phyloP scores from a whole-genome alignment of 37 sponge, comb jelly and placozoan species.

The Ephydatia muelleri region DNA sequence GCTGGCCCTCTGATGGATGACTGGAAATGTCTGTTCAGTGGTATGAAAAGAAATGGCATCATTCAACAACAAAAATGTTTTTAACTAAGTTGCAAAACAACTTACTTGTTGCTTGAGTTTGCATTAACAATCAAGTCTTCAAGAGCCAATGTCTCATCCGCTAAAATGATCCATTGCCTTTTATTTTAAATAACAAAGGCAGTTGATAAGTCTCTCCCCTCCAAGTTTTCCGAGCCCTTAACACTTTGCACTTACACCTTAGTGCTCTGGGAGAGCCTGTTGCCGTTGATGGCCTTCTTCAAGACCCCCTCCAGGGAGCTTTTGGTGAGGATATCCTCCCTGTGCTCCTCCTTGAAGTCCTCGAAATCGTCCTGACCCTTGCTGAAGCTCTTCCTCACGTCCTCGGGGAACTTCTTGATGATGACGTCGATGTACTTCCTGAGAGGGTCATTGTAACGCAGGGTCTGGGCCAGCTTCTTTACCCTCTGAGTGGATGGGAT shows the following conservation, averaged over 20 bases:
- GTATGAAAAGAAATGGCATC: neutral
- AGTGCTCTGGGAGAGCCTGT: constrained; percentile 50
- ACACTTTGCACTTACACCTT: constrained; percentile 37
- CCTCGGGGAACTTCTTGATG: constrained; percentile 82
- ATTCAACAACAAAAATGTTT: no score
- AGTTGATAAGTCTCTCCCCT: neutral
- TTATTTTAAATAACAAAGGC: neutral
- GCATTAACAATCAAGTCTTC: constrained; percentile 62
- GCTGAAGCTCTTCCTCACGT: constrained; percentile 55
- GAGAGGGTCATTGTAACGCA: constrained; percentile 72
- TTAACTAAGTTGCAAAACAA: neutral
- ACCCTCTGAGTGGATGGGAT: constrained; percentile 41
- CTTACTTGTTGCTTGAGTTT: constrained; percentile 45
- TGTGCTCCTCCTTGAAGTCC: constrained; percentile 47
- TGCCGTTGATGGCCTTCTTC: constrained; percentile 66
- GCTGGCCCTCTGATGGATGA: constrained; percentile 12
- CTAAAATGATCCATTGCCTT: constrained; percentile 73
- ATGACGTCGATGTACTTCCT: constrained; percentile 74
- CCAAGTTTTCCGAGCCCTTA: neutral
- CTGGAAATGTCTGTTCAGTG: constrained; percentile 7
- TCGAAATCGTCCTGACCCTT: constrained; percentile 82
- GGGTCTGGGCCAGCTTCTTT: constrained; percentile 28
- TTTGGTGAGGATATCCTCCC: constrained; percentile 47
- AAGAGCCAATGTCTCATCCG: constrained; percentile 71
- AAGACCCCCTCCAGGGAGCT: constrained; percentile 60